phyloP scores from a whole-genome alignment of 2,797 vertebrate species.

The Chelon auratus region DNA sequence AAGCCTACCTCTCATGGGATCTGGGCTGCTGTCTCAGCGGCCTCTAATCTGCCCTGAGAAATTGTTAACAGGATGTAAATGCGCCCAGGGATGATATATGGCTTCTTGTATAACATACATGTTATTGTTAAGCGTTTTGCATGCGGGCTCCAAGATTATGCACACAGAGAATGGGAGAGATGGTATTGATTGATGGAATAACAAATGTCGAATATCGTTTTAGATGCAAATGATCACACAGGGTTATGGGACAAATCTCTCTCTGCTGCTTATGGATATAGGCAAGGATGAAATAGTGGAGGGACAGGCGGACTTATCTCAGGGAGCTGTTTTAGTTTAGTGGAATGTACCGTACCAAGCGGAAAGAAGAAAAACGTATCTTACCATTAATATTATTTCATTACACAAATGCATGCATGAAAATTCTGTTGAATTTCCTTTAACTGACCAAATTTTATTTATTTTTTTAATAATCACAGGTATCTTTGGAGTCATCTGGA shows the following conservation, averaged over 20 bases:
- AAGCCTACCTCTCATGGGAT: conserved; percentile 87
- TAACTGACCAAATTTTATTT: conserved; percentile 16
- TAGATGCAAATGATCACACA: conserved; percentile 86
- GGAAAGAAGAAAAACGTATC: conserved; percentile 33
- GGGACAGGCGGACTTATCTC: conserved; percentile 75
- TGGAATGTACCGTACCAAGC: conserved; percentile 58
- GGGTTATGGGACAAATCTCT: conserved; percentile 66
- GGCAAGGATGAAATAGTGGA: conserved; percentile 70
- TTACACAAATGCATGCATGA: conserved; percentile 19
- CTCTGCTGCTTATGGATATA: conserved; percentile 63
- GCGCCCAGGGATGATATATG: conserved; percentile 86
- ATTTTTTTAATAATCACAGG: conserved; percentile 17
- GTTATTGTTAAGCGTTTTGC: conserved; percentile 87
- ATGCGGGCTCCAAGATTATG: conserved; percentile 83
- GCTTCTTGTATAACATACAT: conserved; percentile 85
- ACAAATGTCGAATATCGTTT: conserved; percentile 86
- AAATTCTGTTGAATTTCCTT: conserved; percentile 37
- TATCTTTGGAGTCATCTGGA: conserved; percentile 40
- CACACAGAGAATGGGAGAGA: conserved; percentile 76
- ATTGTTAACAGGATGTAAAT: conserved; percentile 90
- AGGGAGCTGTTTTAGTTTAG: conserved; percentile 69
- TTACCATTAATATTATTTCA: conserved; percentile 40
- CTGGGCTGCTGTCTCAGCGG: conserved; percentile 80
- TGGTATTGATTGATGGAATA: conserved; percentile 87
- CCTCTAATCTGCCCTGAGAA: conserved; percentile 87